Conservation (phyloP, 2,113 vertebrate species). For the Ellobius talpinus region DNA sequence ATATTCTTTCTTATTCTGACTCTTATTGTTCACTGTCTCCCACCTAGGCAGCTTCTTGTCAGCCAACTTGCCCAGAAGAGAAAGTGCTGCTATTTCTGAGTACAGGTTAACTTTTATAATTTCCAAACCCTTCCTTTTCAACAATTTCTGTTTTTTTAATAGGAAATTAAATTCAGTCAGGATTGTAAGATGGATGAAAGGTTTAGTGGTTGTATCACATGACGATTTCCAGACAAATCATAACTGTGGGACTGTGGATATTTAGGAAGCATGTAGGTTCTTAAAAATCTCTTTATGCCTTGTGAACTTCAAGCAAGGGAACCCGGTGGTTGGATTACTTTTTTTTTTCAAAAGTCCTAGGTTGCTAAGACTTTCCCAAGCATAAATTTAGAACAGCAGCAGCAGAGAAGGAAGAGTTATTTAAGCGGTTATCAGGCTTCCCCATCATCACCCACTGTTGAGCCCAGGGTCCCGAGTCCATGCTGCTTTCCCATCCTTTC, state of each 20-base stretch:
- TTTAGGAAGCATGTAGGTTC: not conserved
- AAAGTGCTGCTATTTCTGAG: not conserved
- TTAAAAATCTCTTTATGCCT: not conserved
- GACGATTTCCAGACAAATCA: not conserved
- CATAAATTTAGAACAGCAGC: not conserved
- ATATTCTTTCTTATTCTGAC: not conserved
- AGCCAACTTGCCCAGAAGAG: not conserved
- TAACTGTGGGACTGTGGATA: not conserved
- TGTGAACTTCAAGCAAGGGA: not conserved
- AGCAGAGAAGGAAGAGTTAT: not conserved
- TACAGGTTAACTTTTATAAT: not conserved
- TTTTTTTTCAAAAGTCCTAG: not conserved
- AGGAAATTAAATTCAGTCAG: not conserved
- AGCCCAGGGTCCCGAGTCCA: not conserved
- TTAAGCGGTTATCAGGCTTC: not conserved
- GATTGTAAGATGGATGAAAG: not conserved
- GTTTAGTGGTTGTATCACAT: not conserved
- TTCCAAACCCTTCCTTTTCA: slow-evolving; percentile 25
- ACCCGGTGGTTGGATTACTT: not conserved
- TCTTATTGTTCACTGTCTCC: not conserved
- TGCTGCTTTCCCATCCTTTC: not conserved
- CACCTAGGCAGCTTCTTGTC: not conserved
- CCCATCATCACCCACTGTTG: not conserved
- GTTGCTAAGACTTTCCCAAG: not conserved
- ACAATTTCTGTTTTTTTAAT: not conserved